Conservation (phyloP, 2,797 vertebrate genomes). For the Lycodopsis pacificus region DNA sequence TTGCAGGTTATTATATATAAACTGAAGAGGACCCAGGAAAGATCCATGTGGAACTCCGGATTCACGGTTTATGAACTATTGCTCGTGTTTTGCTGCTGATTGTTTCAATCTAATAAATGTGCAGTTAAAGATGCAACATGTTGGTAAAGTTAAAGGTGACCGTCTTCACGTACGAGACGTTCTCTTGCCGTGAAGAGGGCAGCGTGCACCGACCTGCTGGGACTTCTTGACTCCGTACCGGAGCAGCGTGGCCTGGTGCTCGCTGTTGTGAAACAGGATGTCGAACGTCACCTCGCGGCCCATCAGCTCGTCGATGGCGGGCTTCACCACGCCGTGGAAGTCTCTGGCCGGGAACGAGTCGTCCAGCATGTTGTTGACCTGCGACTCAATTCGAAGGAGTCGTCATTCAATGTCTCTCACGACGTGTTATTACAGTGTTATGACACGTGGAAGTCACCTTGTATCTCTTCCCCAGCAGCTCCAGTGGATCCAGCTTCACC, state of each 20-base stretch:
- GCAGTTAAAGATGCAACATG: too few species aligned
- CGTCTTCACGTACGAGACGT: too few species aligned
- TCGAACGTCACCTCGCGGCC: slow-evolving; percentile 83
- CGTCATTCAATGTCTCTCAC: not conserved
- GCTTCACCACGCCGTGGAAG: slow-evolving; percentile 81
- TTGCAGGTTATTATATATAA: too few species aligned
- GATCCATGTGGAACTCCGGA: not conserved
- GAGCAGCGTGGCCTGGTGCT: slow-evolving; percentile 85
- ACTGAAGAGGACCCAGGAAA: not conserved
- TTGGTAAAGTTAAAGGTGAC: too few species aligned
- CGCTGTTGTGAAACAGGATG: slow-evolving; percentile 87
- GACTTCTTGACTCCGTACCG: slow-evolving; percentile 86
- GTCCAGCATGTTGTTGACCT: slow-evolving; percentile 85
- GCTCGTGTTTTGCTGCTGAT: too few species aligned
- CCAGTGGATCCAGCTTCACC: slow-evolving; percentile 84
- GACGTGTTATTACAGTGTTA: not conserved
- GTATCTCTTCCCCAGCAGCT: slow-evolving; percentile 79
- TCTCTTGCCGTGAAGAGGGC: too few species aligned
- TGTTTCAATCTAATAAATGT: too few species aligned
- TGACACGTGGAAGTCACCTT: slow-evolving; percentile 60
- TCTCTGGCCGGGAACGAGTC: slow-evolving; percentile 73
- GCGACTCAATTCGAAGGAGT: not conserved
- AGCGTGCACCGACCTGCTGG: slow-evolving; percentile 69
- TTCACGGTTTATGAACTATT: too few species aligned
- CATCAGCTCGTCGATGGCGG: slow-evolving; percentile 81